Conservation (phyloP, 2,888 invertebrate species). For the Eurytoma adleriae region DNA sequence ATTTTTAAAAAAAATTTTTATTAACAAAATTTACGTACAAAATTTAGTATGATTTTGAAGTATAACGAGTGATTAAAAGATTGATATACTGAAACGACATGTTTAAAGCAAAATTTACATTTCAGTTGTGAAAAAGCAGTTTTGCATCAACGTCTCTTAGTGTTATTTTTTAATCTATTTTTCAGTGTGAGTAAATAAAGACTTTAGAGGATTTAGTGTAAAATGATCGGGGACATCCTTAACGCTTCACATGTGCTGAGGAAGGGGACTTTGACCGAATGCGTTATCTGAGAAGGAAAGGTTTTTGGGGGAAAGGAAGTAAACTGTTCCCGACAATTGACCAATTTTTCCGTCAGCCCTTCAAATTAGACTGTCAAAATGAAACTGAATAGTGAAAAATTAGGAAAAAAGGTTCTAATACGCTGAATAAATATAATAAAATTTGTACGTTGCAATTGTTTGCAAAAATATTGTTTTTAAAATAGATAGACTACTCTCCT, state of each 20-base stretch:
- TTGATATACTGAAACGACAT: no score
- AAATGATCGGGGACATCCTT: constrained; percentile 11
- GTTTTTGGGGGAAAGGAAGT: constrained; percentile 4
- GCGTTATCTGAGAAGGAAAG: constrained; percentile 30
- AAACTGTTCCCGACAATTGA: constrained; percentile 62
- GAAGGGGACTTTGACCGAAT: constrained; percentile 16
- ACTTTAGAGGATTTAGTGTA: constrained; percentile 25
- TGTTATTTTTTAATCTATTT: no score
- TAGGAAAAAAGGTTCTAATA: not conserved
- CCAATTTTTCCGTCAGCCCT: constrained; percentile 69
- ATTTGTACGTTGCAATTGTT: not conserved
- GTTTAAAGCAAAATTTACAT: no score
- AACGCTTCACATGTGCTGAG: constrained; percentile 58
- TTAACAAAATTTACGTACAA: no score
- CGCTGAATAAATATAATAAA: not conserved
- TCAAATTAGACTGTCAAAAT: constrained; percentile 69
- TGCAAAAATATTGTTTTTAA: no score
- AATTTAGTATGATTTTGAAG: no score
- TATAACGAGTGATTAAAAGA: no score
- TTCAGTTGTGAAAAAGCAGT: no score
- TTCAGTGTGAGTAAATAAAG: constrained; percentile 26
- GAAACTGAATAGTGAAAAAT: not conserved
- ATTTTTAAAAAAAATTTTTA: no score
- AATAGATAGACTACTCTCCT: no score
- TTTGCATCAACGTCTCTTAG: no score